Evolutionary conservation across 2,113 vertebrate species (phyloP).

Genomic region (Anser brachyrhynchus): DNA sequence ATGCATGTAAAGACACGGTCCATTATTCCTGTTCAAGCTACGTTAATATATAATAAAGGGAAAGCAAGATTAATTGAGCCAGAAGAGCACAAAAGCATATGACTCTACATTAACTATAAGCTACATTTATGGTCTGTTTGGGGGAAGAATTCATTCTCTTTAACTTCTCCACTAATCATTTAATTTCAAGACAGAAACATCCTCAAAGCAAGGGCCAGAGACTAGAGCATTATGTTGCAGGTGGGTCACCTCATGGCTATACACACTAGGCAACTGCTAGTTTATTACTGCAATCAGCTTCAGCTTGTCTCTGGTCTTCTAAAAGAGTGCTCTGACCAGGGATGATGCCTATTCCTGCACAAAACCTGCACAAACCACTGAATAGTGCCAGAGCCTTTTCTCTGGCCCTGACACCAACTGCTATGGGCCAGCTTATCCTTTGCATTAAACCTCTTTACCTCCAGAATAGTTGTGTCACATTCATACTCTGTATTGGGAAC

Average conservation of each 20-base stretch:
- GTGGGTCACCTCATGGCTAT: not conserved
- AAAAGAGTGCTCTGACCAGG: not conserved
- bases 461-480: not conserved
- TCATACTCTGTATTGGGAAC: not conserved
- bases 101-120: not conserved
- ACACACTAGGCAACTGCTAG: not conserved
- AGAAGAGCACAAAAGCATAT: not conserved
- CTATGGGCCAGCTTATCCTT: not conserved
- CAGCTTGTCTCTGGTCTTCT: not conserved
- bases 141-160: not conserved
- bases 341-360: not conserved
- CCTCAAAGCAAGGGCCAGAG: not conserved
- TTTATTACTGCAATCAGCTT: not conserved
- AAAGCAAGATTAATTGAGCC: slow-evolving; percentile 4
- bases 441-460: not conserved
- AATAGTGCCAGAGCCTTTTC: not conserved
- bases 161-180: not conserved
- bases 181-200: not conserved
- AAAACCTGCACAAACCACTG: not conserved
- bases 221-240: not conserved
- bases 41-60: not conserved
- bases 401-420: not conserved
- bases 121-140: not conserved
- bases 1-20: not conserved
- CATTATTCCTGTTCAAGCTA: not conserved